These are phyloP conservation scores for Glossosoma conforme DNA, from an alignment of 1,140 invertebrate species.

Conservation along the genomic window DNA sequence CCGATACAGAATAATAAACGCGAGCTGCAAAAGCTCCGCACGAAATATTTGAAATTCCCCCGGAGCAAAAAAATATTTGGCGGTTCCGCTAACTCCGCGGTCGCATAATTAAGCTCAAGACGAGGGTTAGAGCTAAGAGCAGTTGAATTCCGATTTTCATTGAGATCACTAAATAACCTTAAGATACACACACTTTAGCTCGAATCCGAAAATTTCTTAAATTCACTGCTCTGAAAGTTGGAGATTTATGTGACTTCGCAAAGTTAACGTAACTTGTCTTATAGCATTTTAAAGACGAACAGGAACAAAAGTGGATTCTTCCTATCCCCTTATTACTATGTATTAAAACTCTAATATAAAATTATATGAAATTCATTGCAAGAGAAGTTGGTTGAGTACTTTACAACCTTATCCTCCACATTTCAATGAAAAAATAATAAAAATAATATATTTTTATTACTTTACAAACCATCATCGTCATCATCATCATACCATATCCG, in stretches of 20 bases:
- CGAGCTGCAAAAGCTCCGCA: slow-evolving; percentile 19
- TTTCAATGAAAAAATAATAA: too few species aligned
- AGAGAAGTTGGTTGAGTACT: too few species aligned
- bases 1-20: slow-evolving; percentile 19
- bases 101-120: slow-evolving; percentile 17
- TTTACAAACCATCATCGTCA: too few species aligned
- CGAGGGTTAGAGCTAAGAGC: slow-evolving; percentile 5
- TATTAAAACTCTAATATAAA: too few species aligned
- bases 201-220: background rate
- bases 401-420: too few species aligned
- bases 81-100: slow-evolving; percentile 15
- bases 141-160: slow-evolving; percentile 6
- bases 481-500: too few species aligned
- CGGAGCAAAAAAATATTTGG: slow-evolving; percentile 16
- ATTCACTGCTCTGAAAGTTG: background rate
- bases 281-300: too few species aligned
- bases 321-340: too few species aligned
- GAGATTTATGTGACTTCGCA: background rate
- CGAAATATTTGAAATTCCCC: slow-evolving; percentile 20
- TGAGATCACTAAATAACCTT: background rate
- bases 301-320: too few species aligned
- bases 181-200: background rate
- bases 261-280: too few species aligned
- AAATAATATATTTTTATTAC: too few species aligned
- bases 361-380: too few species aligned